Evolutionary conservation across 2,888 invertebrate species (phyloP).

Genomic region (Salpingus planirostris): DNA sequence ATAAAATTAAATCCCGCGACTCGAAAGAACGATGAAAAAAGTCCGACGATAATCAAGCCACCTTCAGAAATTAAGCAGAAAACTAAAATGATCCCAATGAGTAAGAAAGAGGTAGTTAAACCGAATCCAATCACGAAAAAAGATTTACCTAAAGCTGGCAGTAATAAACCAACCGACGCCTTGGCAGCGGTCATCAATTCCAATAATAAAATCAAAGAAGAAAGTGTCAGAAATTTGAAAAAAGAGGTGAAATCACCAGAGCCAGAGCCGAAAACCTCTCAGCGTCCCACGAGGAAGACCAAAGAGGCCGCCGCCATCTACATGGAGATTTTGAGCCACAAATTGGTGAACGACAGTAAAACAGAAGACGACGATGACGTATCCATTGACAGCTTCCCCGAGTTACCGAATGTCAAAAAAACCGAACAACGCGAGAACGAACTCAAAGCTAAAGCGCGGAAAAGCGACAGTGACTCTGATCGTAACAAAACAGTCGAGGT

Average conservation of each 20-base stretch:
- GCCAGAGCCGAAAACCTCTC: conserved; percentile 7
- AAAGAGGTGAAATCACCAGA: conserved; percentile 16
- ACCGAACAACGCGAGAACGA: conserved; percentile 53
- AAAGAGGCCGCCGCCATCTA: conserved; percentile 68
- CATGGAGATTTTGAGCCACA: conserved; percentile 64
- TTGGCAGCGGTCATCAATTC: too few species aligned
- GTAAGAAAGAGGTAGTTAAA: too few species aligned
- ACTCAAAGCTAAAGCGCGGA: conserved; percentile 38
- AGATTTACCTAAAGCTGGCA: too few species aligned
- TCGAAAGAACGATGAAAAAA: too few species aligned
- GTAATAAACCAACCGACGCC: too few species aligned
- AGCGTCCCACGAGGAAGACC: conserved; percentile 57
- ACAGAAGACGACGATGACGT: conserved; percentile 56
- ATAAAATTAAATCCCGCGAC: too few species aligned
- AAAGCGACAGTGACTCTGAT: conserved; percentile 4
- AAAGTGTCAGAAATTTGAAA: conserved; percentile 13
- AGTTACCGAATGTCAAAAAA: conserved; percentile 55
- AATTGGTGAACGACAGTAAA: conserved; percentile 54
- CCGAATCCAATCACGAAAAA: too few species aligned
- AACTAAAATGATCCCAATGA: too few species aligned
- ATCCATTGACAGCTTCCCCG: conserved; percentile 59
- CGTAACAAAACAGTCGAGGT: too few species aligned
- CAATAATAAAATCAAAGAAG: conserved; percentile 4
- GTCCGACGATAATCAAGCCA: too few species aligned
- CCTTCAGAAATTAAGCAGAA: too few species aligned